These are phyloP conservation scores for Suncus etruscus DNA, from an alignment of 2,113 vertebrate genomes.

Conservation along the genomic window DNA sequence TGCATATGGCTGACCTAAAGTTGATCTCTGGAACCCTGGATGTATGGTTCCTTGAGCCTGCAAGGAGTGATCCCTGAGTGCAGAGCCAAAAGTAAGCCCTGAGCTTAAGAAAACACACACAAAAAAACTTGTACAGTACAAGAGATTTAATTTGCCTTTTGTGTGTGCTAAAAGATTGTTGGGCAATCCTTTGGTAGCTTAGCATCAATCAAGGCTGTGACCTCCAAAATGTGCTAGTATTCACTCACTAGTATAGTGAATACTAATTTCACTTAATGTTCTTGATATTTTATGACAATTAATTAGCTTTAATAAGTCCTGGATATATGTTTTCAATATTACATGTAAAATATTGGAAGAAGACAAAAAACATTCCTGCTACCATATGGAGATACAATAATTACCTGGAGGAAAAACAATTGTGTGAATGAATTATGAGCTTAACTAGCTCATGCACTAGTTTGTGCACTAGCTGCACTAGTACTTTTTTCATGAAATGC, in stretches of 20 bases:
- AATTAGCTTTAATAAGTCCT: background rate
- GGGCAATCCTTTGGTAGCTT: no score
- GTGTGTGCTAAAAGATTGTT: background rate
- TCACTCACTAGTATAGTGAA: background rate
- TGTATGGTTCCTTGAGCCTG: no score
- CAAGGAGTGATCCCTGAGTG: no score
- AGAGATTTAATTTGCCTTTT: background rate
- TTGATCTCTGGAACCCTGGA: no score
- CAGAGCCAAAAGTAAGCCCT: no score
- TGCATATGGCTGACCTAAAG: no score
- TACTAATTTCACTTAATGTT: background rate
- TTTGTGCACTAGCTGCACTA: background rate
- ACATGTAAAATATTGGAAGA: background rate
- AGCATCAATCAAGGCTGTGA: background rate
- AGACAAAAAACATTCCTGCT: background rate
- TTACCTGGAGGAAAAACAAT: background rate
- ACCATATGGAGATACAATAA: accelerated
- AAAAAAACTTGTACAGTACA: background rate
- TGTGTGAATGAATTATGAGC: background rate
- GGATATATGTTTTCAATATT: background rate
- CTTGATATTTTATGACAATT: conserved; percentile 4
- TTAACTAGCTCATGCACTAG: no score
- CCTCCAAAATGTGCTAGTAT: background rate
- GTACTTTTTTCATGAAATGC: conserved; percentile 36
- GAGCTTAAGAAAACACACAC: no score